phyloP scores from a whole-genome alignment of 1,140 invertebrate species.

The Diorhabda sublineata region DNA sequence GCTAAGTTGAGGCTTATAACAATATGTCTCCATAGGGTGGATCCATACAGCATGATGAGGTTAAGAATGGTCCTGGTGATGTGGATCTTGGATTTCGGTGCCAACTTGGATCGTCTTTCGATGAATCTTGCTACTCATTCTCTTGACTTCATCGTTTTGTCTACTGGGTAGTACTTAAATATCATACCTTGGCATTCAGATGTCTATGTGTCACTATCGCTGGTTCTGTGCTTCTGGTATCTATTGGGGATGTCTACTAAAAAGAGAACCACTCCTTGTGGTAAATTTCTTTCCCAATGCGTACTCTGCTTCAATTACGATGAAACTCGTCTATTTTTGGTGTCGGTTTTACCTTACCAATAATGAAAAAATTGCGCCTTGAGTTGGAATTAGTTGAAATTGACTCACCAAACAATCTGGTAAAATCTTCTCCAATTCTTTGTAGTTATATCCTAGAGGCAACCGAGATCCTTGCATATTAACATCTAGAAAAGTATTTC shows the following conservation, averaged over 20 bases:
- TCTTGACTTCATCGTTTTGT: no score
- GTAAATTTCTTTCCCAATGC: neutral
- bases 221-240: no score
- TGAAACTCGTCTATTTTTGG: neutral
- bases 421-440: slow-evolving; percentile 73
- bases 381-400: slow-evolving; percentile 32
- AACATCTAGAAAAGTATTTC: slow-evolving; percentile 83
- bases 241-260: neutral
- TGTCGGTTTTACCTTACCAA: neutral
- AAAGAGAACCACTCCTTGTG: neutral
- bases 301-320: neutral
- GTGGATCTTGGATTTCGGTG: no score
- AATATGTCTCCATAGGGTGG: no score
- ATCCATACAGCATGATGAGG: no score
- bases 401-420: slow-evolving; percentile 68
- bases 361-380: neutral
- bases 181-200: no score
- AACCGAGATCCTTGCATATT: slow-evolving; percentile 96
- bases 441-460: slow-evolving; percentile 95
- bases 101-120: no score
- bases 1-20: no score
- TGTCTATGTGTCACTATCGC: no score
- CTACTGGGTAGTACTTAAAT: no score
- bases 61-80: no score
- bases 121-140: no score